phyloP scores from a whole-genome alignment of 2,888 invertebrate species.

The Seira sanloemensis region DNA sequence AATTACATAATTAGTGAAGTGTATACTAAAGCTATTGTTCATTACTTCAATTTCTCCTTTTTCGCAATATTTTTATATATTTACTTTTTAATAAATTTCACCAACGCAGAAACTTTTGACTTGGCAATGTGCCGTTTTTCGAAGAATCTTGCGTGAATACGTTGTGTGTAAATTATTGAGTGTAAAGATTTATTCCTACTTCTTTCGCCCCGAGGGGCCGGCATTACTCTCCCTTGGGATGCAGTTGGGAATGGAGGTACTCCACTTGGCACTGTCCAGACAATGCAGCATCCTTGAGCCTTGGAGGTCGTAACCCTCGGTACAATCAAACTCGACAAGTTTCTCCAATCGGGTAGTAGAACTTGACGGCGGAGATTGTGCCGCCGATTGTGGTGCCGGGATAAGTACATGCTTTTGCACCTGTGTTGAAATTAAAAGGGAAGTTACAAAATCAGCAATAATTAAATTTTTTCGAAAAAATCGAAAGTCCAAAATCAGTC shows the following conservation, averaged over 20 bases:
- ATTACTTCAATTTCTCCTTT: no score
- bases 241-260: conserved; percentile 89
- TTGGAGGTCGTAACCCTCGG: conserved; percentile 84
- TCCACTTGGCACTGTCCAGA: conserved; percentile 90
- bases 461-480: neutral
- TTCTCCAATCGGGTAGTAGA: conserved; percentile 89
- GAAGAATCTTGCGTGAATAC: no score
- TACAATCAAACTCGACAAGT: conserved; percentile 88
- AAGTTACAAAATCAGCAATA: conserved; percentile 41
- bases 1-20: no score
- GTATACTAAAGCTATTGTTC: no score
- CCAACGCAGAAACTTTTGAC: neutral
- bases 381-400: conserved; percentile 91
- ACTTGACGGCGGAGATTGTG: conserved; percentile 90
- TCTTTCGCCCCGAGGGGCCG: conserved; percentile 5
- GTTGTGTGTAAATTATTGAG: no score
- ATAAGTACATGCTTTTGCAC: conserved; percentile 89
- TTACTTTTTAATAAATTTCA: neutral
- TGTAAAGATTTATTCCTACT: no score
- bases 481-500: neutral
- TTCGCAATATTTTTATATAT: no score
- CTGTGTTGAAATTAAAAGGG: conserved; percentile 75
- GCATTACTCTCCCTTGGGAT: conserved; percentile 61
- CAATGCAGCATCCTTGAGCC: conserved; percentile 89
- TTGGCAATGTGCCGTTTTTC: neutral